phyloP scores from a whole-genome alignment of 2,113 vertebrate genomes.

The Pseudorasbora parva region DNA sequence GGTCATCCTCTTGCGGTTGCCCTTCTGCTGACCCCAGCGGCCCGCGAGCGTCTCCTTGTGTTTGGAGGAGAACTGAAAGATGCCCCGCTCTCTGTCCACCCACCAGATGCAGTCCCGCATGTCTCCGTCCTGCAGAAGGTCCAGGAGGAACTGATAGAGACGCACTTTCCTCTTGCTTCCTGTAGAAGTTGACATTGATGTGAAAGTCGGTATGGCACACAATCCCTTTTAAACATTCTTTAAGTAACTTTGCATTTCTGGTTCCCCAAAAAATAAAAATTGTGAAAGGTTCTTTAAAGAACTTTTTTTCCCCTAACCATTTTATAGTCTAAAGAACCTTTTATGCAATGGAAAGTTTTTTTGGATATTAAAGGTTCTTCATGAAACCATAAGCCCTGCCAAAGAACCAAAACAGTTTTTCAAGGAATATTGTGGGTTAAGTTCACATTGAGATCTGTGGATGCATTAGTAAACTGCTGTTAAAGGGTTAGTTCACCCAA shows the following conservation, averaged over 20 bases:
- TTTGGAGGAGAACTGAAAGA: conserved; percentile 92
- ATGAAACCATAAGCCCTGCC: too few species aligned
- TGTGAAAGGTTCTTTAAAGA: too few species aligned
- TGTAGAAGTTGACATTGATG: conserved; percentile 54
- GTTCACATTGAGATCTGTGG: background rate
- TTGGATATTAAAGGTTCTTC: too few species aligned
- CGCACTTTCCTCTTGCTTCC: conserved; percentile 90
- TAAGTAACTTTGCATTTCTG: too few species aligned
- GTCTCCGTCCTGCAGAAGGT: conserved; percentile 85
- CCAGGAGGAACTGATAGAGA: conserved; percentile 89
- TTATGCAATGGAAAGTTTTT: too few species aligned
- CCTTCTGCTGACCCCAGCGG: conserved; percentile 89
- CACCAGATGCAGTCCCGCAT: conserved; percentile 95
- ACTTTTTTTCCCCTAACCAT: too few species aligned
- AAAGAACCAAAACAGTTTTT: too few species aligned
- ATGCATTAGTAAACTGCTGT: background rate
- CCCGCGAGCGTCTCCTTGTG: conserved; percentile 87
- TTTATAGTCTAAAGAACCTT: too few species aligned
- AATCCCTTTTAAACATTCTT: background rate
- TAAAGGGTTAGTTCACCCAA: too few species aligned
- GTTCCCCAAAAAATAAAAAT: too few species aligned
- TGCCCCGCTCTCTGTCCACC: conserved; percentile 90
- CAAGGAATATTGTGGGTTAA: background rate
- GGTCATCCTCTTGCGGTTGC: conserved; percentile 92
- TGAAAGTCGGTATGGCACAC: background rate